Evolutionary conservation across 2,113 vertebrate genomes (phyloP), one percentile per base, ranked within the genome.

Genomic region (Epinephelus cyanopodus): DNA sequence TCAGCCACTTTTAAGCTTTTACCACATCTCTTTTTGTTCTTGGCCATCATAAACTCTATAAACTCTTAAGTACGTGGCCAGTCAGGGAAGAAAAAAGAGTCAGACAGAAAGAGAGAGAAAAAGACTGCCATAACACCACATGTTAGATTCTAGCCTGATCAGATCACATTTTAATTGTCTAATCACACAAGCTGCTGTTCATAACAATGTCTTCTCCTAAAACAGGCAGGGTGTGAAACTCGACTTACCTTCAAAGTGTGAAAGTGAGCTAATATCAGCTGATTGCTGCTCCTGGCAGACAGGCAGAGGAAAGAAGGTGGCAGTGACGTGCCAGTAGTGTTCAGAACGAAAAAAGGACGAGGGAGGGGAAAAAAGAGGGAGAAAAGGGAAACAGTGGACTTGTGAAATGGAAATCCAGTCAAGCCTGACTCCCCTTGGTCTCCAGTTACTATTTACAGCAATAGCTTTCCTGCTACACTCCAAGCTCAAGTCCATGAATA

Each of bases 391-490:
- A 76, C 50, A 4, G 72, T 85, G 70, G 58, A 85, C 71, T 82
- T 87, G 62, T 88, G 69, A 90, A 87, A 79, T 84, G 72, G 68
- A 90, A 90, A 91, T 88, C 67, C 75, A 88, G 82, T 82, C 52
- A 69, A 62, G 82, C 58, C 74, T 71, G 65, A 87, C 85, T 88
- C 60, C 57, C 71, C 45, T 69, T 47, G 18, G 47, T 87, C 79
- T 90, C 25, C 15, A 25, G 79, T 92, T 90, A 76, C 89, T 91
- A 86, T 92, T 90, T 87, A 87, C 69, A 92, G 62, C n/a, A 13
- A 65, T 60, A 60, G 48, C 56, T 71, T 85, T 88, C 78, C 67
- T 84, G 74, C 78, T 79, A 84, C 71, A 66, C 68, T 84, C 73
- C 48, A 84, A 62, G 57, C 79, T 77, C 67, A 21, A 64, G 56